Evolutionary conservation across 2,888 invertebrate genomes (phyloP), one percentile per base, ranked within the genome.

Genomic region (Orchestes rusci): DNA sequence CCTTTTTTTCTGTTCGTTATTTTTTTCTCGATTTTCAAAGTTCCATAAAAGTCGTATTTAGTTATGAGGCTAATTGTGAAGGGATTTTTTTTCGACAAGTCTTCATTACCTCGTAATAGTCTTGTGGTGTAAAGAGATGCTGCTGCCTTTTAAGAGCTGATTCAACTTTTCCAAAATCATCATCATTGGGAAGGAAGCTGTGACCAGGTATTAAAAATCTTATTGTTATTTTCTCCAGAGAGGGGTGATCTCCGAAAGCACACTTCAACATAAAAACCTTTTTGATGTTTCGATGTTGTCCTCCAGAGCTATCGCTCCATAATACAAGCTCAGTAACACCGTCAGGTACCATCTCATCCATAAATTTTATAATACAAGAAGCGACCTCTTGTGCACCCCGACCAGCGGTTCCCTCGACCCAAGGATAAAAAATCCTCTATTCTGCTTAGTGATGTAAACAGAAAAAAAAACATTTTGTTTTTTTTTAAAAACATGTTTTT

Each of bases 291-390:
- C 33, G 33, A 42, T 56, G 55, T 45, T 56, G 53, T 5, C 53
- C 53, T 5, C 53, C 56, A 35, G 55, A 56, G 16, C 53, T 55
- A 42, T 58, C 55, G 13, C 48, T 35, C 56, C 56, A 57, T n/a
- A 54, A 44, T 13, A 52, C 50, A 33, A 55, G 43, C 2, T 55
- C 38, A 48, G 31, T 47, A 35, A 44, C 46, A 10, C 16, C 37
- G 38, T 40, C 28, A 35, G 42, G 35, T 28, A 54, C 20, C 34
- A 39, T 28, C n/a, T n/a, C n/a, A n/a, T n/a, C n/a, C n/a, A n/a
- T n/a, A n/a, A n/a, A n/a, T n/a, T n/a, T n/a, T n/a, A n/a, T n/a
- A n/a, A n/a, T n/a, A n/a, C n/a, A n/a, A n/a, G n/a, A 17, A 17
- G 40, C 46, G 19, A 50, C 43, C 29, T 51, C 43, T 30, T 51